Conservation (phyloP, 1,140 invertebrate genomes). For the Halesus radiatus region DNA sequence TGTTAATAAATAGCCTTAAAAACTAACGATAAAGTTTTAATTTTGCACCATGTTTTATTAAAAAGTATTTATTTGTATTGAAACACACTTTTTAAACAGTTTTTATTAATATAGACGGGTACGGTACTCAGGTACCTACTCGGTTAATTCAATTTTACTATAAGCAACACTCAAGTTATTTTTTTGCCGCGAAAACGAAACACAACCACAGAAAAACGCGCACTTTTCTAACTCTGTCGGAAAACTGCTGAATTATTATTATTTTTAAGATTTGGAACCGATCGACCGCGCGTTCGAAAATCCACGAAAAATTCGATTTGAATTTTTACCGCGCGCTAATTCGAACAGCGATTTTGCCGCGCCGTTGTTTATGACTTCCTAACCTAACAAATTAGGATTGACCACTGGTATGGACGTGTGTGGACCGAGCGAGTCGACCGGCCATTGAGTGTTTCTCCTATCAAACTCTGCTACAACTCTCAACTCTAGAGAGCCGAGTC, state of each 20-base stretch:
- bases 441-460: slow-evolving; percentile 68
- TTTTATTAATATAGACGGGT: no score
- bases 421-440: slow-evolving; percentile 67
- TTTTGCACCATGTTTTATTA: no score
- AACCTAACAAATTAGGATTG: slow-evolving; percentile 7
- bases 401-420: slow-evolving; percentile 63
- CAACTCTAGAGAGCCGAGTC: not conserved
- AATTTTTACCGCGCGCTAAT: not conserved
- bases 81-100: no score
- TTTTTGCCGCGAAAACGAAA: slow-evolving; percentile 19
- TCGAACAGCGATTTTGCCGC: not conserved
- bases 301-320: no score
- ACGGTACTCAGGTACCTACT: no score
- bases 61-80: no score
- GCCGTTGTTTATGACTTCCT: slow-evolving; percentile 7
- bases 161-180: no score
- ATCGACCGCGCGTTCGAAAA: not conserved
- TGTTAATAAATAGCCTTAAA: not conserved
- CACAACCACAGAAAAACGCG: slow-evolving; percentile 4
- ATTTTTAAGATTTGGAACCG: not conserved
- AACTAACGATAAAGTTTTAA: no score
- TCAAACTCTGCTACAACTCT: slow-evolving; percentile 59
- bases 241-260: not conserved
- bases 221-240: slow-evolving; percentile 14
- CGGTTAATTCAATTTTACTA: no score